phyloP scores from a whole-genome alignment of 2,797 vertebrate species.

The Leuciscus waleckii region DNA sequence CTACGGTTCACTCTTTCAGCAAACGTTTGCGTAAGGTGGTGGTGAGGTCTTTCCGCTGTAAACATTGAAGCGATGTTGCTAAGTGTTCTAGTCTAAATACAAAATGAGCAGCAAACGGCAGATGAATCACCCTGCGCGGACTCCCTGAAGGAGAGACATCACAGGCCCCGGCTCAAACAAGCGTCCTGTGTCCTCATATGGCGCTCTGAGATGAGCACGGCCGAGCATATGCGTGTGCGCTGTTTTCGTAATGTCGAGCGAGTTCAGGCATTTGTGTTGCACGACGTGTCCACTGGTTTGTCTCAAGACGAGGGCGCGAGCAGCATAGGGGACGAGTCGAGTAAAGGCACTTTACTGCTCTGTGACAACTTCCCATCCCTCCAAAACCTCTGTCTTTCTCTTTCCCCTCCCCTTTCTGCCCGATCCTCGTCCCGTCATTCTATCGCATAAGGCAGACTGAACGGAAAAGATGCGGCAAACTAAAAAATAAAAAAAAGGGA shows the following conservation, averaged over 20 bases:
- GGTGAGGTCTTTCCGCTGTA: constrained; percentile 73
- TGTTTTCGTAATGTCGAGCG: constrained; percentile 18
- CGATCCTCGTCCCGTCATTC: constrained; percentile 19
- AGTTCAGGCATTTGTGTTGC: constrained; percentile 29
- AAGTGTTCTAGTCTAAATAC: constrained; percentile 61
- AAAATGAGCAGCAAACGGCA: constrained; percentile 73
- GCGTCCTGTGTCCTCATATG: constrained; percentile 24
- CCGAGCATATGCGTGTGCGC: constrained; percentile 5
- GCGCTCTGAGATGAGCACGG: constrained; percentile 22
- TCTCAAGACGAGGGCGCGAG: constrained; percentile 5
- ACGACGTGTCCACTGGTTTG: background rate
- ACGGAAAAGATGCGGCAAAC: constrained; percentile 70
- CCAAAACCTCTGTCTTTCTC: background rate
- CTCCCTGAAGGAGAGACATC: background rate
- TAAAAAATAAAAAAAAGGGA: constrained; percentile 60
- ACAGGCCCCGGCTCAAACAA: constrained; percentile 5
- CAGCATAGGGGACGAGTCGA: constrained; percentile 54
- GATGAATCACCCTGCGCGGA: constrained; percentile 11
- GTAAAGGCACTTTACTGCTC: constrained; percentile 79
- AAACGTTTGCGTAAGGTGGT: constrained; percentile 13
- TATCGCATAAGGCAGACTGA: constrained; percentile 76
- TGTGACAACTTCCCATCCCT: constrained; percentile 2
- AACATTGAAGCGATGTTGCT: constrained; percentile 73
- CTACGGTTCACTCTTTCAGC: constrained; percentile 10
- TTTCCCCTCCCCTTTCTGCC: constrained; percentile 20